Evolutionary conservation across 2,888 invertebrate genomes (phyloP).

Genomic region (Drosophila neoperkinsi): DNA sequence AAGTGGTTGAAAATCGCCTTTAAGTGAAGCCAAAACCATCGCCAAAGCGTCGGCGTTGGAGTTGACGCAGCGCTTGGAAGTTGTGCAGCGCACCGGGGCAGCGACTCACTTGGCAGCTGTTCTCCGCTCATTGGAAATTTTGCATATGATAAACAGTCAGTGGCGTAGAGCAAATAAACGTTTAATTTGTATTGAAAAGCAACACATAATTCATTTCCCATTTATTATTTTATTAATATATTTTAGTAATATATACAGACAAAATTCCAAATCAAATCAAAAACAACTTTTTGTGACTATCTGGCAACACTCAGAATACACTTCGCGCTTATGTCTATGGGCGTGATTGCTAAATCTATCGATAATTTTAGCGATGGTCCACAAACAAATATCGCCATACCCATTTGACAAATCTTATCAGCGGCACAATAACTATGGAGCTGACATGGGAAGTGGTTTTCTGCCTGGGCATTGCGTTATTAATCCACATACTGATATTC

Average conservation of each 20-base stretch:
- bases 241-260: neutral
- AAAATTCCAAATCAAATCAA: neutral
- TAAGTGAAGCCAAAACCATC: slow-evolving; percentile 66
- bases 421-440: slow-evolving; percentile 59
- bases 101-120: slow-evolving; percentile 42
- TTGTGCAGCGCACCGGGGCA: slow-evolving; percentile 46
- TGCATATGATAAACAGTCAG: slow-evolving; percentile 39
- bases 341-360: neutral
- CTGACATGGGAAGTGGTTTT: slow-evolving; percentile 71
- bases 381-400: neutral
- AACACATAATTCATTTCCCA: neutral
- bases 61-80: slow-evolving; percentile 78
- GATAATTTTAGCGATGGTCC: slow-evolving; percentile 1
- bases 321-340: neutral
- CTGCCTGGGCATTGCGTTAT: slow-evolving; percentile 72
- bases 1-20: slow-evolving; percentile 58
- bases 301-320: slow-evolving; percentile 4
- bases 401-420: slow-evolving; percentile 7
- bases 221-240: neutral
- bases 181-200: neutral
- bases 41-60: slow-evolving; percentile 76
- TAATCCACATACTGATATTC: slow-evolving; percentile 76
- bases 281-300: neutral
- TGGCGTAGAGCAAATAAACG: slow-evolving; percentile 8
- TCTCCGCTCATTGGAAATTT: slow-evolving; percentile 45